Percentiles rank a stretch among this genome's conserved stretches.
Evolutionary conservation across 2,113 vertebrate species (phyloP).

Genomic region (Pogona vitticeps): DNA sequence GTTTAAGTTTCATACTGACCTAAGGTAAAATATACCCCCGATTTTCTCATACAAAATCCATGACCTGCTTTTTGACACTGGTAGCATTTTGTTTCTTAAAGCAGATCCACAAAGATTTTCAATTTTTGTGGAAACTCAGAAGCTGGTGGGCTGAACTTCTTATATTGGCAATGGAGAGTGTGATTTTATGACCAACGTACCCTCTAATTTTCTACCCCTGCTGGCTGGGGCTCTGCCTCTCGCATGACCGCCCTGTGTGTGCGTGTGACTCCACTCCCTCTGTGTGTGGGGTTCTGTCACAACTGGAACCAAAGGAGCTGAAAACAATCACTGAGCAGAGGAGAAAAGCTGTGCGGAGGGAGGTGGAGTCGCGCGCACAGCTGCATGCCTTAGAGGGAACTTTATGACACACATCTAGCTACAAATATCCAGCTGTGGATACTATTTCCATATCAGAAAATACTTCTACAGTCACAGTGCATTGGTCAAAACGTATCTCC

Average conservation of each 20-base stretch:
- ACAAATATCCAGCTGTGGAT: background rate
- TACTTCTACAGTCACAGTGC: background rate
- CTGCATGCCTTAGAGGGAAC: too few relatives aligned
- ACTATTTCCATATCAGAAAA: background rate
- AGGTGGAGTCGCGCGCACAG: too few relatives aligned
- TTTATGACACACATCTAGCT: background rate
- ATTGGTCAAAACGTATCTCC: background rate
- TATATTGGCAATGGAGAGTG: too few relatives aligned
- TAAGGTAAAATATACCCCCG: background rate
- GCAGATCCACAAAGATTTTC: background rate
- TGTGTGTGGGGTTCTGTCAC: too few relatives aligned
- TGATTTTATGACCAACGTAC: too few relatives aligned
- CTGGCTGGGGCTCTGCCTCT: too few relatives aligned
- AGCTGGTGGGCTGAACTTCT: background rate
- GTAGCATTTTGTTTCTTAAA: background rate
- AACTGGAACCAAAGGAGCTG: too few relatives aligned
- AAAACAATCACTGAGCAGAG: too few relatives aligned
- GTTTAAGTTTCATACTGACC: background rate
- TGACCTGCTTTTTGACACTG: background rate
- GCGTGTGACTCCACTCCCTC: too few relatives aligned
- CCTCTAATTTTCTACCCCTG: too few relatives aligned
- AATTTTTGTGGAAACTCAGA: background rate
- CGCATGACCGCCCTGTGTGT: too few relatives aligned
- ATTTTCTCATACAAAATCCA: background rate
- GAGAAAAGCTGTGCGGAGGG: too few relatives aligned